Conservation (phyloP, 2,113 vertebrate species). For the Actenoides lindsayi region DNA sequence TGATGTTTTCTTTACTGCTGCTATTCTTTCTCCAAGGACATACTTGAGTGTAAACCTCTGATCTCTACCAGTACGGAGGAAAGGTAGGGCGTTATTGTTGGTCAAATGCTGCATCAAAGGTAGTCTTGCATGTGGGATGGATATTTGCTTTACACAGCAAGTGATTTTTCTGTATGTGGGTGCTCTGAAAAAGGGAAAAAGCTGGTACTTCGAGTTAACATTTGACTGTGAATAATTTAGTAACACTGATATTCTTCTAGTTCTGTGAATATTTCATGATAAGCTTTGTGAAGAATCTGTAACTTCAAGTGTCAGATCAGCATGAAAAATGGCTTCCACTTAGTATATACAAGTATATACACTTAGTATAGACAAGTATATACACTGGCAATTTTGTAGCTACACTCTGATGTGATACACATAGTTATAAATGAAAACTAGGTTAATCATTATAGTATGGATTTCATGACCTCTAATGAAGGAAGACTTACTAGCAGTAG, state of each 20-base stretch:
- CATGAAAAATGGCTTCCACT: neutral
- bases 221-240: slow-evolving; percentile 48
- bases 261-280: slow-evolving; percentile 55
- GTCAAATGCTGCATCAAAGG: neutral
- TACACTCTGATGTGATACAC: neutral
- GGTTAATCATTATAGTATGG: neutral
- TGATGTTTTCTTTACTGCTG: neutral
- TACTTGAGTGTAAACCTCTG: neutral
- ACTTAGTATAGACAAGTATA: neutral
- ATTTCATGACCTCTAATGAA: neutral
- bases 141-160: neutral
- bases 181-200: neutral
- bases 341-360: neutral
- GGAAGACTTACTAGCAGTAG: neutral
- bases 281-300: slow-evolving; percentile 22
- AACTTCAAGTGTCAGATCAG: neutral
- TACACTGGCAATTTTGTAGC: neutral
- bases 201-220: neutral
- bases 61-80: neutral
- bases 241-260: slow-evolving; percentile 20
- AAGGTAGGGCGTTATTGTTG: neutral
- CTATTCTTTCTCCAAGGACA: neutral
- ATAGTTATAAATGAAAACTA: neutral
- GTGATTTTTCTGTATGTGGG: neutral
- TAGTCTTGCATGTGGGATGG: neutral